A percentile compares a stretch with the other conserved stretches of the same genome.
Evolutionary conservation across 1,140 invertebrate genomes (phyloP).

Genomic region (Drosophila malerkotliana): DNA sequence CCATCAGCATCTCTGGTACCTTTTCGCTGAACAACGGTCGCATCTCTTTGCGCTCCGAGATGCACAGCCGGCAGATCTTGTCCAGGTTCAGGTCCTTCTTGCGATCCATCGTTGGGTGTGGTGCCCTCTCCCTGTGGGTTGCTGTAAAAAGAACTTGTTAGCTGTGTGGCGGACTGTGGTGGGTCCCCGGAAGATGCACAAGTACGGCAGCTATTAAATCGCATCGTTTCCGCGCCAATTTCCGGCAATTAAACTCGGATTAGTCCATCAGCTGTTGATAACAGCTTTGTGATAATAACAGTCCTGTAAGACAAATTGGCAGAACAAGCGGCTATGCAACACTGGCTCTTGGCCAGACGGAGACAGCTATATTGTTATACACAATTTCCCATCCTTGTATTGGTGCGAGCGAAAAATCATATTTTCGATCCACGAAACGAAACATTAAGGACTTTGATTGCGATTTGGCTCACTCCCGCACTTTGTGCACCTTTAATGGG

Average conservation of each 20-base stretch:
- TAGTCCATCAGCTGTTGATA: conserved; percentile 2
- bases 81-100: conserved; percentile 84
- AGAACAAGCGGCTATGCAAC: conserved; percentile 4
- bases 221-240: conserved; percentile 29
- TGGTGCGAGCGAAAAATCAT: conserved; percentile 73
- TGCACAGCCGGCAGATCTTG: conserved; percentile 87
- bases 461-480: conserved; percentile 44
- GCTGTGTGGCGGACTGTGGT: neutral
- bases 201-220: neutral
- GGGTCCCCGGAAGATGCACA: neutral
- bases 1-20: conserved; percentile 87
- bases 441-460: conserved; percentile 22
- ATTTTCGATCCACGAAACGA: conserved; percentile 63
- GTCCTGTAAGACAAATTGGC: neutral
- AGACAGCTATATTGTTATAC: conserved; percentile 67
- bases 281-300: conserved; percentile 2
- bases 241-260: neutral
- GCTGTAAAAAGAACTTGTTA: neutral
- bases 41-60: conserved; percentile 87
- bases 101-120: conserved; percentile 69
- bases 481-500: conserved; percentile 27
- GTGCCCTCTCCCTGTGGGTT: neutral
- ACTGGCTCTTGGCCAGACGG: conserved; percentile 28
- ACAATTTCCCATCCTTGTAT: conserved; percentile 68
- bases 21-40: conserved; percentile 86